These are phyloP conservation scores for Nephrotoma flavescens DNA, from an alignment of 2,888 invertebrate species.

Conservation along the genomic window DNA sequence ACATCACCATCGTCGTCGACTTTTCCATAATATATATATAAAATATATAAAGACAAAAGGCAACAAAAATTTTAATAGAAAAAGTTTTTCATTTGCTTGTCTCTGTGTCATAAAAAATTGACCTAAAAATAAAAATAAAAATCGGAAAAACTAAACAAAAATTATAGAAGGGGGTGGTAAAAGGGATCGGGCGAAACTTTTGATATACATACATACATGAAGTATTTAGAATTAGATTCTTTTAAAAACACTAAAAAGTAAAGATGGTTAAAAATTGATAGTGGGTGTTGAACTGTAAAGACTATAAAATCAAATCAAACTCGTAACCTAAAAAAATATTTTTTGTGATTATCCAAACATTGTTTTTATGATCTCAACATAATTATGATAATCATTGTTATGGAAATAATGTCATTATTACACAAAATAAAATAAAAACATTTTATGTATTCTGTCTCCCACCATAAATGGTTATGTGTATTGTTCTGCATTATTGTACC, in stretches of 20 bases:
- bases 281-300: neutral
- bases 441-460: neutral
- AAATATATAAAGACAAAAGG: neutral
- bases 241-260: neutral
- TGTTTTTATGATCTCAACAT: neutral
- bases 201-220: neutral
- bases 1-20: neutral
- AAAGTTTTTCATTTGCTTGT: neutral
- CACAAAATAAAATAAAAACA: neutral
- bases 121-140: neutral
- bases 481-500: neutral
- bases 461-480: neutral
- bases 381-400: neutral
- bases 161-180: neutral
- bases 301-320: neutral
- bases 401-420: neutral
- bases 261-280: neutral
- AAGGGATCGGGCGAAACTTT: neutral
- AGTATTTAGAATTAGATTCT: neutral
- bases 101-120: neutral
- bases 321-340: neutral
- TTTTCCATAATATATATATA: neutral
- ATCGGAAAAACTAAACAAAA: neutral
- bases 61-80: neutral
- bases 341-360: neutral